Base-by-base conservation (phyloP, 2,888 invertebrate species). In the Drosophila nigricruria region DNA sequence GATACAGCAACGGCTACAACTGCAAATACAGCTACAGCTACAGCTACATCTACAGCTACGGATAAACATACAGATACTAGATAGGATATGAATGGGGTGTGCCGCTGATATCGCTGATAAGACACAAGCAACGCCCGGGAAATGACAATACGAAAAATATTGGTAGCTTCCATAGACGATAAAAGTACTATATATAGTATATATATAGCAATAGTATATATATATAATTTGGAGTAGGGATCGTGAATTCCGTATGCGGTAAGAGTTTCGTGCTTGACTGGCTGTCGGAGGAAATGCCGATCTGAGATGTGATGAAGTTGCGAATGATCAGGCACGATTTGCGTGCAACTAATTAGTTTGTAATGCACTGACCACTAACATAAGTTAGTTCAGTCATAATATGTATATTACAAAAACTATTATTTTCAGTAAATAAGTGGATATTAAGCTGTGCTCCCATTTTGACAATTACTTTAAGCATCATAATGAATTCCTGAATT, bases 271-370 rank as follows among this genome's bases (percentile, higher is more conserved):
- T 71, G 77, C 34, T 27, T 25, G n/a, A n/a, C 5, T n/a, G 18
- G 38, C n/a, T 14, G 8, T 5, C 25, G 30, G 23, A 57, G 62
- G 64, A 73, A 73, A 74, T 79, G 61, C 73, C 58, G 52, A 45
- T 20, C 36, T 34, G 40, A 0, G 12, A 32, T 30, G 47, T 30
- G 45, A 56, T 52, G 23, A 62, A 45, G 59, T 42, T 62, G 30
- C 25, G 43, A 63, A 53, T 54, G 43, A 18, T 52, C 50, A 45
- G 42, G 27, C 79, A 78, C 78, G 79, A 79, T 47, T 61, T 30
- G 12, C 50, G 52, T 60, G 16, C 36, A 40, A 47, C 56, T 76
- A 68, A 71, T 61, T 16, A 40, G 10, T 20, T 12, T 42, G 42
- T 42, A 9, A 20, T 42, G 20, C 42, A 42, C 20, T 18, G 20